Base-by-base conservation (phyloP, 2,113 vertebrate species). In the Spheniscus mendiculus region DNA sequence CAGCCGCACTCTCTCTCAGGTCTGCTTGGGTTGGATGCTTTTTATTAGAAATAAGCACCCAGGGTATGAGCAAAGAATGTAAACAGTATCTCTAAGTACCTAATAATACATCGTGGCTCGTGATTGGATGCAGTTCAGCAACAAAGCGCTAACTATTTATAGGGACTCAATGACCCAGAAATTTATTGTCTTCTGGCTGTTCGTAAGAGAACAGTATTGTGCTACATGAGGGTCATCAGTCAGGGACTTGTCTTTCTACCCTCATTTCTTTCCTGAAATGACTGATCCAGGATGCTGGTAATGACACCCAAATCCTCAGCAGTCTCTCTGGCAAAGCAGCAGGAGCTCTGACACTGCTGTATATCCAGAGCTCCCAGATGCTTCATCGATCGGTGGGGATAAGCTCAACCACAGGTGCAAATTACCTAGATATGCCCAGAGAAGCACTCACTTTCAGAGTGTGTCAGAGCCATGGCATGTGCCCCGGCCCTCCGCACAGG, bases 81-180 rank as follows among this genome's bases (percentile, higher is more conserved):
- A 94, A 96, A 97, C 92, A 94, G 76, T 45, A 25, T 78, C n/a
- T 71, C 83, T 73, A 93, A 96, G 82, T 52, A 82, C 52, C 82
- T 91, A 85, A 87, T 95, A 87, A 85, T 40, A 79, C 94, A 22
- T 4, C 29, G 73, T 87, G 92, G 82, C 70, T 97, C 36, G 7
- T 36, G 81, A 88, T 34, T 79, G 87, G 89, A 50, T 84, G 84
- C 73, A 63, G 89, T 59, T 95, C 84, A 91, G 89, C 71, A 67
- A 30, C 91, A 87, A 85, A 93, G 90, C 20, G 5, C 74, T 53
- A 63, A 58, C 80, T 87, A 69, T 91, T 95, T 94, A 85, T 91
- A 93, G 96, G 83, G 93, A 96, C 78, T 95, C 96, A 65, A 82
- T 93, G 97, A 96, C 87, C 96, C 93, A 96, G 96, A 97, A 95